A percentile compares a stretch with the other conserved stretches of the same genome.
Evolutionary conservation across 2,888 invertebrate species (phyloP).

Genomic region (Ectemnius lituratus): DNA sequence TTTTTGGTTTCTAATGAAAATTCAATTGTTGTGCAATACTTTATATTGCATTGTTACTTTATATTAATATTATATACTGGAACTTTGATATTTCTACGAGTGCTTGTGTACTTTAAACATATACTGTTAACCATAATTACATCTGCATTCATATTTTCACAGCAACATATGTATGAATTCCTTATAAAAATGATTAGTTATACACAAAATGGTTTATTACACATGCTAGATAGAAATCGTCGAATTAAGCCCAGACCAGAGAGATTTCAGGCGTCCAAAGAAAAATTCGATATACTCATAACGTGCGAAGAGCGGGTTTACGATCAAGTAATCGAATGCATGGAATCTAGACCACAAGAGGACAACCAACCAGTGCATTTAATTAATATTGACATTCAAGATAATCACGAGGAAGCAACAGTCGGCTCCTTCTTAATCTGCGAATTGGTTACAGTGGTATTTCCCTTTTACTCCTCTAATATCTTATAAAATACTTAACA

Average conservation of each 20-base stretch:
- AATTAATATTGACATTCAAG: conserved; percentile 98
- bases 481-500: not conserved
- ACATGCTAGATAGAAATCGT: conserved; percentile 98
- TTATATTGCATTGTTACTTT: too few species aligned
- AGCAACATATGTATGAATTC: not conserved
- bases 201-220: conserved; percentile 98
- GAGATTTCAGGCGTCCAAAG: conserved; percentile 92
- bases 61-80: not conserved
- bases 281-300: conserved; percentile 96
- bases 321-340: conserved; percentile 97
- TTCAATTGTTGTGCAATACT: too few species aligned
- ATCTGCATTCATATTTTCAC: not conserved
- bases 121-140: not conserved
- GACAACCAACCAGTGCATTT: conserved; percentile 95
- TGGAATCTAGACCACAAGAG: conserved; percentile 88
- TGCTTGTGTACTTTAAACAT: not conserved
- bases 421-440: conserved; percentile 98
- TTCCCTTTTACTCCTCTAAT: not conserved
- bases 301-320: conserved; percentile 99
- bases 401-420: conserved; percentile 99
- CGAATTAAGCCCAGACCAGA: conserved; percentile 97
- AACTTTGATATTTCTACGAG: conserved; percentile 2
- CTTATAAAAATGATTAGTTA: conserved; percentile 80
- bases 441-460: conserved; percentile 93
- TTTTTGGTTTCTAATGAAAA: too few species aligned